Base-by-base conservation (phyloP, 2,888 invertebrate species). In the Auanema sp. region DNA sequence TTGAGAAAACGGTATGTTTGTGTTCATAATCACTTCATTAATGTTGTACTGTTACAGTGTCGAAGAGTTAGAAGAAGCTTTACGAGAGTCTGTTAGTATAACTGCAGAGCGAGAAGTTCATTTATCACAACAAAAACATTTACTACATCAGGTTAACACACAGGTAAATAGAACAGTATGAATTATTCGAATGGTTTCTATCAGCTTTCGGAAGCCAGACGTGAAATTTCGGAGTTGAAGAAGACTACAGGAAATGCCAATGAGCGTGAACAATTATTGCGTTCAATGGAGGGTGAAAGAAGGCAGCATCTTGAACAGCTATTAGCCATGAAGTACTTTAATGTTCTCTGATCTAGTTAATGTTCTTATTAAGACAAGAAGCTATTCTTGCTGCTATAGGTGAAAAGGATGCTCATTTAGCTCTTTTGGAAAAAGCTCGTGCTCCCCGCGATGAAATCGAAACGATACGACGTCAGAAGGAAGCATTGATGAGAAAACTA, bases 371-470 rank as follows among this genome's bases (percentile, higher is more conserved):
- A 21, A 92, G 92, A 84, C 90, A 91, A 85, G 92, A 93, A 85
- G 90, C 92, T 58, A 85, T 93, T 68, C 90, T 91, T 85, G 89
- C 90, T 65, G 90, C 90, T 3, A 90, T 93, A 66, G 91, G 91
- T 79, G 92, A 92, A 82, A 92, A 92, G 84, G 93, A 93, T 84
- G 90, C 92, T 12, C 90, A 91, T 84, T 88, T 93, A 77, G 92
- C 91, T 0, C 87, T 92, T 68, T 84, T 92, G 63, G 92, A 93
- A 84, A 88, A 70, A 51, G 69, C 68, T 2, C 60, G 71, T 11
- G 75, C 71, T 0, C 75, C 76, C 10, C 63, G 70, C 0, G 71
- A 71, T 33, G 75, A 76, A 21, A 71, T 76, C 12, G 76, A 76
- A 51, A 75, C 76, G 0, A 69, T 76, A 24, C 52, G 76, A 23